Evolutionary conservation across 2,888 invertebrate species (phyloP).

Genomic region (Ceriagrion tenellum): DNA sequence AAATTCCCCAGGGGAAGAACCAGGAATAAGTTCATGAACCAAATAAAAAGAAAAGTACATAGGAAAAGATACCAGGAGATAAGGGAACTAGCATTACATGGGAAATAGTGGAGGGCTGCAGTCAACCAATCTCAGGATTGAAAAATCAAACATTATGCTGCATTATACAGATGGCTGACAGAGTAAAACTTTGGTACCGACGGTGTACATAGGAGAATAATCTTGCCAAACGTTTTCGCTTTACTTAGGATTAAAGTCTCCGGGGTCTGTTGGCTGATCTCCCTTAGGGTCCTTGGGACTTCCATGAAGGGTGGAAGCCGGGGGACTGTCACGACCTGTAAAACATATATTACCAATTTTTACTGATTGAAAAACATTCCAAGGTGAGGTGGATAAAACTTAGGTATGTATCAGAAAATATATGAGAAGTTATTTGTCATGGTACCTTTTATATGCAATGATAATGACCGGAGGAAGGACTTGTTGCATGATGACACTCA

Average conservation of each 20-base stretch:
- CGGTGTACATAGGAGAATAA: constrained; percentile 84
- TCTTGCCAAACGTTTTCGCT: constrained; percentile 80
- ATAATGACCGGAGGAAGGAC: too few relatives aligned
- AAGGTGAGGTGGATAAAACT: neutral
- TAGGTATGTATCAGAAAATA: neutral
- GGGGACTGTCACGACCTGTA: constrained; percentile 85
- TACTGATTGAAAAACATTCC: neutral
- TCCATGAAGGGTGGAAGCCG: constrained; percentile 89
- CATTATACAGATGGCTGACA: too few relatives aligned
- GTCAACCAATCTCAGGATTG: too few relatives aligned
- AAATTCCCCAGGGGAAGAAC: too few relatives aligned
- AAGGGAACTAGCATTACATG: too few relatives aligned
- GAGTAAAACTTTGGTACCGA: too few relatives aligned
- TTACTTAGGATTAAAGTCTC: constrained; percentile 89
- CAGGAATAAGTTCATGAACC: too few relatives aligned
- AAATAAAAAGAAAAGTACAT: too few relatives aligned
- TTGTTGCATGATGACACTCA: too few relatives aligned
- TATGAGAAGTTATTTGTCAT: neutral
- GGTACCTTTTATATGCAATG: neutral
- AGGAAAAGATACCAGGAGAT: too few relatives aligned
- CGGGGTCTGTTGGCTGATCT: constrained; percentile 90
- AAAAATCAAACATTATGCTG: too few relatives aligned
- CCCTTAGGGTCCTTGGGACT: constrained; percentile 85
- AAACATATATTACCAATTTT: neutral
- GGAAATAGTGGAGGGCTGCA: too few relatives aligned